Percentiles rank a stretch among this genome's conserved stretches.
phyloP scores from a whole-genome alignment of 2,888 invertebrate genomes.

The Drosophila niveifrons region DNA sequence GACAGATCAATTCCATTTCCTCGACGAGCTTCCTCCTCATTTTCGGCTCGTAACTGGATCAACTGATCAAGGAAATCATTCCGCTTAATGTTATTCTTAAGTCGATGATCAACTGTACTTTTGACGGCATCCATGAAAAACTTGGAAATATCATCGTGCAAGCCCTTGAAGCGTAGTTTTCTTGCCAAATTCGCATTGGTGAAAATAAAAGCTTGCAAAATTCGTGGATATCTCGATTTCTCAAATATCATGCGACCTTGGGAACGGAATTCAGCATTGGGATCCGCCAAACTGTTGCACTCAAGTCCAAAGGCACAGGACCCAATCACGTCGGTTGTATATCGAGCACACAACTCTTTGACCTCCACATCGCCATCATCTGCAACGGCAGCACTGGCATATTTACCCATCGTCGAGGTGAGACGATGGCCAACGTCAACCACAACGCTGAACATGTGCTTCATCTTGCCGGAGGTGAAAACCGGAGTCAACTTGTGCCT shows the following conservation, averaged over 20 bases:
- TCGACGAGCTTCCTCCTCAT: conserved; percentile 44
- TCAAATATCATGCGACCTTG: conserved; percentile 70
- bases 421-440: conserved; percentile 52
- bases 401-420: conserved; percentile 32
- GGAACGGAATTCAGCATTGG: conserved; percentile 81
- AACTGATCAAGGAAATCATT: conserved; percentile 86
- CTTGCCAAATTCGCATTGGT: conserved; percentile 63
- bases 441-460: conserved; percentile 83
- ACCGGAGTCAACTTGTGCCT: conserved; percentile 85
- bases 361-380: conserved; percentile 83
- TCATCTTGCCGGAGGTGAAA: conserved; percentile 86
- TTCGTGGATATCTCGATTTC: conserved; percentile 48
- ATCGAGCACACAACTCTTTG: conserved; percentile 85
- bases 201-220: conserved; percentile 62
- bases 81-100: conserved; percentile 80
- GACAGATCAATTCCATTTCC: conserved; percentile 62
- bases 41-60: conserved; percentile 80
- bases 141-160: conserved; percentile 64
- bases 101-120: conserved; percentile 82
- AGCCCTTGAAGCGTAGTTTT: conserved; percentile 62
- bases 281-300: conserved; percentile 84
- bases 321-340: conserved; percentile 86
- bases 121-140: conserved; percentile 84
- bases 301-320: conserved; percentile 86
- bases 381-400: not conserved